phyloP scores from a whole-genome alignment of 2,113 vertebrate genomes.

The Ctenodactylus gundi region DNA sequence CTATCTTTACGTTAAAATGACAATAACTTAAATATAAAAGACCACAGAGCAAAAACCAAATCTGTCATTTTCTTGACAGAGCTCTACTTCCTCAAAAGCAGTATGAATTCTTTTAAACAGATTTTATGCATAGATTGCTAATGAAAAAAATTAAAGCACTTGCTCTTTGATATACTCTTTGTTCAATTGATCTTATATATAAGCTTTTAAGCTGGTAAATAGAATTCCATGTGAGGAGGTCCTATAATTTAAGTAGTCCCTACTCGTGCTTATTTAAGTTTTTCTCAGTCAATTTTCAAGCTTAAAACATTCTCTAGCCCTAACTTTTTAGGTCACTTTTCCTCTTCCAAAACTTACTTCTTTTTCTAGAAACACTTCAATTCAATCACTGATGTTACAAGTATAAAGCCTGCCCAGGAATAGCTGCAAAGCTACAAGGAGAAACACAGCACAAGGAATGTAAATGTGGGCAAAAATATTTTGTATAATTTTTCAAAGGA shows the following conservation, averaged over 20 bases:
- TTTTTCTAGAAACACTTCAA: slow-evolving; percentile 49
- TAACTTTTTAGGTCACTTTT: slow-evolving; percentile 58
- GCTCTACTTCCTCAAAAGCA: neutral
- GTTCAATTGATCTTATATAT: neutral
- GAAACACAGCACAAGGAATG: slow-evolving; percentile 41
- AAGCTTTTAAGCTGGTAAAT: neutral
- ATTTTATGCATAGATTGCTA: neutral
- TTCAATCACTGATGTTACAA: slow-evolving; percentile 7
- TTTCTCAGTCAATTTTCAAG: slow-evolving; percentile 13
- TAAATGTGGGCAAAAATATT: slow-evolving; percentile 63
- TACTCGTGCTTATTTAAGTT: neutral
- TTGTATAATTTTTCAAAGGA: slow-evolving; percentile 71
- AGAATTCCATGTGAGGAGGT: neutral
- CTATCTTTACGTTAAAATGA: neutral
- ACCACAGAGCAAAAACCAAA: neutral
- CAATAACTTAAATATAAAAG: neutral
- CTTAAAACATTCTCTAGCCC: slow-evolving; percentile 33
- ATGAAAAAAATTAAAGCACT: too few species aligned
- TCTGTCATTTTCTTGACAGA: neutral
- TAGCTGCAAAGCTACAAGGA: slow-evolving; percentile 44
- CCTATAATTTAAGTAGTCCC: neutral
- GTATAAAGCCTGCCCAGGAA: neutral
- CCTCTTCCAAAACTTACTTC: slow-evolving; percentile 1
- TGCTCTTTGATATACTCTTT: neutral
- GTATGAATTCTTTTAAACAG: neutral